Evolutionary conservation across 2,113 vertebrate genomes (phyloP).

Genomic region (Ariopsis seemanni): DNA sequence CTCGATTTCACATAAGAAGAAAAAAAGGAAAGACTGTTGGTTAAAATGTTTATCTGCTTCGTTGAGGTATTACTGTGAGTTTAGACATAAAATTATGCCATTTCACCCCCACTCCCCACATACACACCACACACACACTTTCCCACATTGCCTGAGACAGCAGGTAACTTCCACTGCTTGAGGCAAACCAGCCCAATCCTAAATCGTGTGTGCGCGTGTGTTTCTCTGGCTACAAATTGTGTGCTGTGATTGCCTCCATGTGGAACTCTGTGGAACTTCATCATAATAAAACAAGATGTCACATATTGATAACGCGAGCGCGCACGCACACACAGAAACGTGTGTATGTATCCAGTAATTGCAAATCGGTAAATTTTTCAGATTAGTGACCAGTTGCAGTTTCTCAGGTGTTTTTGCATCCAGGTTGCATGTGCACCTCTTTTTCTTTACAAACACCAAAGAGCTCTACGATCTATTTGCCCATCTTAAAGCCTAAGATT

Average conservation of each 20-base stretch:
- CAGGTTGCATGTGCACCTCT: too few relatives aligned
- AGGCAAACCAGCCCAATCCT: slow-evolving; percentile 58
- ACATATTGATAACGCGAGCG: background rate
- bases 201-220: slow-evolving; percentile 10
- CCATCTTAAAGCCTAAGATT: background rate
- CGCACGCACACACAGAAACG: slow-evolving; percentile 2
- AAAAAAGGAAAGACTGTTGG: background rate
- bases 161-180: slow-evolving; percentile 67
- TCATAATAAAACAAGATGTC: background rate
- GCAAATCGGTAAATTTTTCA: too few relatives aligned
- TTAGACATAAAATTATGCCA: background rate
- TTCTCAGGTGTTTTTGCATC: too few relatives aligned
- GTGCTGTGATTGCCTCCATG: slow-evolving; percentile 45
- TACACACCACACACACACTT: slow-evolving; percentile 40
- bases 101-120: background rate
- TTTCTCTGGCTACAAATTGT: slow-evolving; percentile 3
- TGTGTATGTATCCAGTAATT: too few relatives aligned
- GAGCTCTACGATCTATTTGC: background rate
- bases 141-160: slow-evolving; percentile 56
- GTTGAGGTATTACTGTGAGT: slow-evolving; percentile 9
- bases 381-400: too few relatives aligned
- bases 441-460: too few relatives aligned
- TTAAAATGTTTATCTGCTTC: background rate
- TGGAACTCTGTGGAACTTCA: slow-evolving; percentile 20
- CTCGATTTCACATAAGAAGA: background rate